Base-by-base conservation (phyloP, 2,113 vertebrate species). In the Syngnathus typhle region DNA sequence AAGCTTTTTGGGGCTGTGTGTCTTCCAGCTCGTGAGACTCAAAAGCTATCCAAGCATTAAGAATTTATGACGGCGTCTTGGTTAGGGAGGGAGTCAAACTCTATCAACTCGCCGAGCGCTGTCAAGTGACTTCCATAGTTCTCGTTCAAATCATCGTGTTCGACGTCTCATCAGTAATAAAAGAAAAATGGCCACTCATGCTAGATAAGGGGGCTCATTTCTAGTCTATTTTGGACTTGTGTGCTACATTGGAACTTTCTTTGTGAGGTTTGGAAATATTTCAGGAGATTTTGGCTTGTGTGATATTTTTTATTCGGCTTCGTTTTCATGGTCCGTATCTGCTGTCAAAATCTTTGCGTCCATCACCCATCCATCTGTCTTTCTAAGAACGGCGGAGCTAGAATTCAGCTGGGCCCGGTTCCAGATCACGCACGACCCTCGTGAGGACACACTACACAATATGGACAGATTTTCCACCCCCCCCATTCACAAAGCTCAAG, bases 191-290 rank as follows among this genome's bases (percentile, higher is more conserved):
- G 13, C 13, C 5, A 3, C 54, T 56, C 21, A 27, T 60, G n/a
- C 61, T n/a, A 44, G 52, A 44, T 37, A n/a, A 11, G 41, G 36
- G 62, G 43, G 18, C 27, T 32, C 7, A 43, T 0, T 12, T 62
- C 55, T 18, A 44, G 19, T 69, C 38, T 72, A 47, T 72, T 44
- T 70, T 37, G 47, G 43, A 41, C 36, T 39, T 54, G 4, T 52
- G 49, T 21, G 49, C 7, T 7, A 1, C 21, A n/a, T 21, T 43
- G 23, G 55, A 27, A 27, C 49, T 69, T 1, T 64, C 44, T 43
- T 39, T 67, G 21, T 12, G 3, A 55, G 1, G 10, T 23, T 47
- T 13, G 23, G 23, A 55, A 10, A 23, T 55, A 13, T 23, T 23
- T 10, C 12, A 11, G 52, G 21, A 51, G 18, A 51, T 51, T 51